Percentiles rank a stretch among this genome's conserved stretches.
Evolutionary conservation across 2,113 vertebrate species (phyloP).

Genomic region (Grammomys surdaster): DNA sequence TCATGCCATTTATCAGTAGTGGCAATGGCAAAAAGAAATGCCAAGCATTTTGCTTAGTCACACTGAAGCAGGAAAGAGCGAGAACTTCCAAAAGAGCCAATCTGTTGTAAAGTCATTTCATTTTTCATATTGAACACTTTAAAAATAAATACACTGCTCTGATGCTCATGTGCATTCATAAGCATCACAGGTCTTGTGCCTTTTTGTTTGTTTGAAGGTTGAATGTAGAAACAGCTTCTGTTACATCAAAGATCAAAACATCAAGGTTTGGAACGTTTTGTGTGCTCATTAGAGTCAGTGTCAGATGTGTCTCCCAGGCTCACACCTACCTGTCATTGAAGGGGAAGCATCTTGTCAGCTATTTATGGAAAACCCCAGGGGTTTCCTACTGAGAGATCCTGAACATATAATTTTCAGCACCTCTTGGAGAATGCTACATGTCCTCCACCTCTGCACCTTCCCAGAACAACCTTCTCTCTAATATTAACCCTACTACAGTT

Average conservation of each 20-base stretch:
- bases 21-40: neutral
- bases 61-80: neutral
- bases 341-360: constrained; percentile 56
- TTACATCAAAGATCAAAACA: constrained; percentile 79
- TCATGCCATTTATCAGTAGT: neutral
- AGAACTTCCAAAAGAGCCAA: neutral
- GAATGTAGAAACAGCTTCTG: constrained; percentile 63
- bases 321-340: constrained; percentile 59
- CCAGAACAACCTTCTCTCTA: neutral
- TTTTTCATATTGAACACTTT: neutral
- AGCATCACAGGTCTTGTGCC: constrained; percentile 16
- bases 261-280: constrained; percentile 66
- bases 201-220: constrained; percentile 64
- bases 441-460: constrained; percentile 37
- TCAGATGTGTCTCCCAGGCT: constrained; percentile 63
- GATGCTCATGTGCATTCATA: constrained; percentile 11
- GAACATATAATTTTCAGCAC: constrained; percentile 74
- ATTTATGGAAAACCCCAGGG: constrained; percentile 74
- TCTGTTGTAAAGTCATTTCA: neutral
- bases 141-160: constrained; percentile 50
- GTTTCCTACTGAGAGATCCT: constrained; percentile 61
- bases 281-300: constrained; percentile 72
- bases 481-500: neutral
- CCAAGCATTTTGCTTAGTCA: neutral
- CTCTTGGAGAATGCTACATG: neutral